Percentiles rank a stretch among this genome's conserved stretches.
phyloP scores from a whole-genome alignment of 2,113 vertebrate genomes.

The Ammodytes marinus region DNA sequence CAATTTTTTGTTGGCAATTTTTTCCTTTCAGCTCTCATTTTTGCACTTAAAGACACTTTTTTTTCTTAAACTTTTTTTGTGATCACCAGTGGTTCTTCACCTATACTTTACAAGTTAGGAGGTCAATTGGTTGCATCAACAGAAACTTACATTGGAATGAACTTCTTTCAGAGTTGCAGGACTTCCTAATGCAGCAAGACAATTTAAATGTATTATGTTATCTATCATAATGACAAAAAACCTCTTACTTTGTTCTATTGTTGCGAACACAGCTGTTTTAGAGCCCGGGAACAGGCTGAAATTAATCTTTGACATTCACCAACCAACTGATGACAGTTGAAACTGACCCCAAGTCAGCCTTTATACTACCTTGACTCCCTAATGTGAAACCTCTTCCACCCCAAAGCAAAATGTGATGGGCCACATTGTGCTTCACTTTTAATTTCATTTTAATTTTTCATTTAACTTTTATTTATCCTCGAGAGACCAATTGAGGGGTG shows the following conservation, averaged over 20 bases:
- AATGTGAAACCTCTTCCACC: not conserved
- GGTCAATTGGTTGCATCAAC: constrained; percentile 53
- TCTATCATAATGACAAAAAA: constrained; percentile 49
- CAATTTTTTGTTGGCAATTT: constrained; percentile 28
- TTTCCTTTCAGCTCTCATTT: constrained; percentile 54
- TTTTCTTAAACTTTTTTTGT: constrained; percentile 1
- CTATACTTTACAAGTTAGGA: constrained; percentile 37
- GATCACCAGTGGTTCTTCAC: constrained; percentile 31
- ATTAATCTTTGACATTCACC: constrained; percentile 25
- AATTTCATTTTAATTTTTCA: too few relatives aligned
- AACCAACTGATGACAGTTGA: constrained; percentile 19
- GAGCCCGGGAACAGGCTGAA: constrained; percentile 23
- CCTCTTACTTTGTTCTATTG: not conserved
- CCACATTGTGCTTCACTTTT: not conserved
- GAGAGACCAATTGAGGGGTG: too few relatives aligned
- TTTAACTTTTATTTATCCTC: too few relatives aligned
- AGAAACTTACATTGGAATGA: constrained; percentile 44
- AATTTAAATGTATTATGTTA: constrained; percentile 30
- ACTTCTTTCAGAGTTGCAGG: constrained; percentile 21
- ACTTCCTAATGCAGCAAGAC: constrained; percentile 20
- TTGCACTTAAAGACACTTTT: constrained; percentile 48
- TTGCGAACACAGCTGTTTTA: constrained; percentile 4
- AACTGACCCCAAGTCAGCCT: constrained; percentile 17
- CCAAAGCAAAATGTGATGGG: not conserved
- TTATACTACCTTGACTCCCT: not conserved